Percentiles rank a stretch among this genome's conserved stretches.
phyloP scores from a whole-genome alignment of 2,888 invertebrate genomes.

The Heterodera filipjevi region DNA sequence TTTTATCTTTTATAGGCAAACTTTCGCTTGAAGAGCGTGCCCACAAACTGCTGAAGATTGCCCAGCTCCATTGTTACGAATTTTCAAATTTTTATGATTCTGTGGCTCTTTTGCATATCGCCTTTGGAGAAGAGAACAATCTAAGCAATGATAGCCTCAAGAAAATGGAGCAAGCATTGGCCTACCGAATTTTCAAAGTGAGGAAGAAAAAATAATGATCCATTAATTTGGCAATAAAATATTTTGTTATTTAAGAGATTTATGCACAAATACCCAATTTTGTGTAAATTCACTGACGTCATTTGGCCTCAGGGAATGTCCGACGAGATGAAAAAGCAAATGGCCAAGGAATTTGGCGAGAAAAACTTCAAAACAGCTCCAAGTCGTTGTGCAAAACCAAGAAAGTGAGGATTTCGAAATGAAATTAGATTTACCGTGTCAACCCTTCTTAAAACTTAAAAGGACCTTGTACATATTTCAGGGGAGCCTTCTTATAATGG shows the following conservation, averaged over 20 bases:
- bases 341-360: not conserved
- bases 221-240: too few relatives aligned
- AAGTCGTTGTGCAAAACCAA: not conserved
- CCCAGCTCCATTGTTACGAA: not conserved
- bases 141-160: not conserved
- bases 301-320: not conserved
- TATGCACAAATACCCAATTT: not conserved
- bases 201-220: too few relatives aligned
- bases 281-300: not conserved
- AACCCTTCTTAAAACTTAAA: too few relatives aligned
- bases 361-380: not conserved
- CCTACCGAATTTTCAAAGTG: not conserved
- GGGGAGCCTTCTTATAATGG: too few relatives aligned
- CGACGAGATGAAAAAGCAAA: not conserved
- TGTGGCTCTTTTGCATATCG: not conserved
- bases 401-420: too few relatives aligned
- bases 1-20: not conserved
- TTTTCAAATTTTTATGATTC: not conserved
- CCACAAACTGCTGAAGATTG: not conserved
- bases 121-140: not conserved
- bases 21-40: not conserved
- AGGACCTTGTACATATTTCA: too few relatives aligned
- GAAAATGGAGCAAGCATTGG: conserved; percentile 1
- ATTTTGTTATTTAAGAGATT: not conserved
- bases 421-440: too few relatives aligned